Evolutionary conservation across 2,113 vertebrate species (phyloP).

Genomic region (Nestor notabilis): DNA sequence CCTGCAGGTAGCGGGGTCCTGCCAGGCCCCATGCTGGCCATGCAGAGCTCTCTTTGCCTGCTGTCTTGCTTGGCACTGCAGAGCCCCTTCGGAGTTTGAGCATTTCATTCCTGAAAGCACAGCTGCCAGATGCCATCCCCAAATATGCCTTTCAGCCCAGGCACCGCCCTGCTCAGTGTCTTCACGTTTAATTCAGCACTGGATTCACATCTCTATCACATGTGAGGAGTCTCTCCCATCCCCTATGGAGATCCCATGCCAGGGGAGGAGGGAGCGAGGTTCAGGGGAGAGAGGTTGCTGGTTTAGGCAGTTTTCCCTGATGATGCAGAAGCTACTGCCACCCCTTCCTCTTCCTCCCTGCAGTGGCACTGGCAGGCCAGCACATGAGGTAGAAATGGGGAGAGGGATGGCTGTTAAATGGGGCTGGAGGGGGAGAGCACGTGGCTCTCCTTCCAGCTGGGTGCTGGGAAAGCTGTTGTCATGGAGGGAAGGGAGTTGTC

Average conservation of each 20-base stretch:
- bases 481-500: accelerated
- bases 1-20: not conserved
- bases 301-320: not conserved
- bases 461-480: not conserved
- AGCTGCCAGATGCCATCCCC: not conserved
- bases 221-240: not conserved
- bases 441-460: not conserved
- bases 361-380: not conserved
- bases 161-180: not conserved
- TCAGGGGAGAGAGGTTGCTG: not conserved
- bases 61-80: not conserved
- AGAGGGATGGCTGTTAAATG: not conserved
- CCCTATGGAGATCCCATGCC: accelerated
- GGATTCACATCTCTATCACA: not conserved
- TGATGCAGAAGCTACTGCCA: not conserved
- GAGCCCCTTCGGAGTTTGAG: not conserved
- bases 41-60: not conserved
- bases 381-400: not conserved
- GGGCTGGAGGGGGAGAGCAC: not conserved
- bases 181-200: not conserved
- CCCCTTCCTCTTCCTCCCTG: not conserved
- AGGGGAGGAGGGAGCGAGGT: not conserved
- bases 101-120: not conserved
- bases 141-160: not conserved
- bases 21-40: not conserved